Base-by-base conservation (phyloP, 2,888 invertebrate genomes). In the Tetanocera ferruginea region DNA sequence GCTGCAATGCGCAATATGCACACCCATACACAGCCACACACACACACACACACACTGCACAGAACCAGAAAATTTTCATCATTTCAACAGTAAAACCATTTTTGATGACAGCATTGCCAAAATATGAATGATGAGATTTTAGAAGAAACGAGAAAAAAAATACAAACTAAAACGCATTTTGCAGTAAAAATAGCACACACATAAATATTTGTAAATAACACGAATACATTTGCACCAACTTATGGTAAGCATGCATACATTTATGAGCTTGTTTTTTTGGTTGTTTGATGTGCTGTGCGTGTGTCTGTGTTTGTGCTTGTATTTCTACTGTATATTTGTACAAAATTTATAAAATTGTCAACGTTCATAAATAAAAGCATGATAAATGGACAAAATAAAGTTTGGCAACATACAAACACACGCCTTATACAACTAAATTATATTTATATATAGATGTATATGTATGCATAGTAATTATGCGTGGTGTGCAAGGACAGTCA, bases 361-460 rank as follows among this genome's bases (percentile, higher is more conserved):
- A 67, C 34, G 37, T 37, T 67, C 23, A 67, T 67, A 37, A 67
- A 67, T 67, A 67, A 67, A 67, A 43, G 34, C 67, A 67, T 67
- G 37, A 34, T 67, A 67, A 67, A 37, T 67, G 31, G 9, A 43
- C 67, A 34, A 37, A 67, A 37, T 43, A 43, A 23, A n/a, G 17
- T 37, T 37, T 17, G 17, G 34, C 19, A 55, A n/a, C n/a, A 37
- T 37, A 67, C 60, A 71, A 72, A 64, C 74, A 62, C 79, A 79
- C 77, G 23, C 79, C 77, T 55, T 31, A 28, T 19, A 8, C n/a
- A n/a, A n/a, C n/a, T n/a, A 43, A 43, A 43, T 70, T 28, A 25
- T 23, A 9, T n/a, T 57, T 11, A 23, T 28, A 25, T 23, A 9
- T n/a, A 17, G 8, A 23, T 23, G 43, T 11, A 14, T 43, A 8